Base-by-base conservation (phyloP, 2,888 invertebrate genomes). In the Drosophila rubida region DNA sequence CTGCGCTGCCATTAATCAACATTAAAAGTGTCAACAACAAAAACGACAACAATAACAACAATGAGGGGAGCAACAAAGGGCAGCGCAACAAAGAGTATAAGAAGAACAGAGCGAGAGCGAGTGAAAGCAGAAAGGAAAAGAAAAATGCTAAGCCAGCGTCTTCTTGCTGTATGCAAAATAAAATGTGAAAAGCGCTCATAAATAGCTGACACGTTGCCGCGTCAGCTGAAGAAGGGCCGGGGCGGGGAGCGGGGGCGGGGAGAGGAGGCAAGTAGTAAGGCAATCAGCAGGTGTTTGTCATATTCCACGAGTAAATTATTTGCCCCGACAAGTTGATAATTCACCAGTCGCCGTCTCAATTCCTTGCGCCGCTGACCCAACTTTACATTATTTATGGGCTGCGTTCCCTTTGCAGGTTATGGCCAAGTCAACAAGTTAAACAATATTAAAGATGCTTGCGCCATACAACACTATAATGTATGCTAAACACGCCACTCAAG, bases 241-340 rank as follows among this genome's bases (percentile, higher is more conserved):
- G 14, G 9, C 9, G 9, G 11, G 23, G 2, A n/a, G 23, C 2
- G 2, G 6, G 5, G n/a, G n/a, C n/a, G 7, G 16, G 6, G 5
- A 25, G 11, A 16, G 37, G 16, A 19, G n/a, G 46, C 2, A 22
- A 48, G 57, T 42, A 27, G 69, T 66, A 61, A 69, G 64, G 84
- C 78, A 84, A 84, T 80, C 80, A 80, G 80, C 80, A 85, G 80
- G 82, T 80, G 80, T 82, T 82, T 80, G 74, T 74, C 85, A 78
- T 75, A 75, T 75, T 61, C 62, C 35, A 2, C 54, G 22, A 27
- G 80, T 76, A 72, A 78, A 82, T 79, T 82, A 78, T 78, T 79
- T 80, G 45, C 58, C 45, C 23, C 23, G 58, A 46, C 61, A 79
- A 76, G 51, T 75, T 77, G 75, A 67, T 75, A 78, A 77, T 69